phyloP scores from a whole-genome alignment of 1,140 invertebrate species.

The Hesperophylax magnus region DNA sequence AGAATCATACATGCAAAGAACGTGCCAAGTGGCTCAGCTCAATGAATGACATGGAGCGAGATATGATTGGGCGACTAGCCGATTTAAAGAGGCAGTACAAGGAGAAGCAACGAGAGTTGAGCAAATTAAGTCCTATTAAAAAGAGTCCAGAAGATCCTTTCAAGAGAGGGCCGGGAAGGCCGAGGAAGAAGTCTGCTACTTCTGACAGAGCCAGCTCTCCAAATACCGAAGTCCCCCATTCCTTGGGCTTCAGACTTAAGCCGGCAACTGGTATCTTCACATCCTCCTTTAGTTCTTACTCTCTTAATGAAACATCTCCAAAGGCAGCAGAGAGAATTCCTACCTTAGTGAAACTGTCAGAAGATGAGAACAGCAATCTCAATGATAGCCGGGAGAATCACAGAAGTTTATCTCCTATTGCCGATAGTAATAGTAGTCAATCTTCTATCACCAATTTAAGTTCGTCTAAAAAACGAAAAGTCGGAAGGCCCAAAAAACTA shows the following conservation, averaged over 20 bases:
- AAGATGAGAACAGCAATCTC: constrained; percentile 48
- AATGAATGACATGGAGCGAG: constrained; percentile 81
- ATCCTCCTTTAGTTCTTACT: constrained; percentile 15
- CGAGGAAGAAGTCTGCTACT: constrained; percentile 63
- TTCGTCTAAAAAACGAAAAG: constrained; percentile 86
- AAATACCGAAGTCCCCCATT: constrained; percentile 63
- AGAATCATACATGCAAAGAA: constrained; percentile 62
- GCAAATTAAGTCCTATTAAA: constrained; percentile 74
- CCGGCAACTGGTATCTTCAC: constrained; percentile 38
- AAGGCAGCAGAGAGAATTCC: constrained; percentile 35
- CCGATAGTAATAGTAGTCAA: constrained; percentile 53
- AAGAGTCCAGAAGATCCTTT: constrained; percentile 65
- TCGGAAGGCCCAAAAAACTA: constrained; percentile 84
- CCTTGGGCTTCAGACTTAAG: constrained; percentile 14
- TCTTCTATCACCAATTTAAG: constrained; percentile 61
- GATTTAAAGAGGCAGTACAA: constrained; percentile 86
- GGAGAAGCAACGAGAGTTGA: constrained; percentile 86
- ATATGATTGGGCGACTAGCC: constrained; percentile 84
- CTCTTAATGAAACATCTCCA: constrained; percentile 32
- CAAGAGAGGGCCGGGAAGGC: constrained; percentile 64
- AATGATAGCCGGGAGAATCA: constrained; percentile 39
- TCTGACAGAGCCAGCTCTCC: constrained; percentile 59
- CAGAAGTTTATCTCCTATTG: constrained; percentile 51
- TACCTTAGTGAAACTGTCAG: constrained; percentile 46
- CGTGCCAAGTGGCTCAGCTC: constrained; percentile 58